Percentiles rank a stretch among this genome's conserved stretches.
phyloP scores from a whole-genome alignment of 2,113 vertebrate species.

The Orientallactaga bullata region DNA sequence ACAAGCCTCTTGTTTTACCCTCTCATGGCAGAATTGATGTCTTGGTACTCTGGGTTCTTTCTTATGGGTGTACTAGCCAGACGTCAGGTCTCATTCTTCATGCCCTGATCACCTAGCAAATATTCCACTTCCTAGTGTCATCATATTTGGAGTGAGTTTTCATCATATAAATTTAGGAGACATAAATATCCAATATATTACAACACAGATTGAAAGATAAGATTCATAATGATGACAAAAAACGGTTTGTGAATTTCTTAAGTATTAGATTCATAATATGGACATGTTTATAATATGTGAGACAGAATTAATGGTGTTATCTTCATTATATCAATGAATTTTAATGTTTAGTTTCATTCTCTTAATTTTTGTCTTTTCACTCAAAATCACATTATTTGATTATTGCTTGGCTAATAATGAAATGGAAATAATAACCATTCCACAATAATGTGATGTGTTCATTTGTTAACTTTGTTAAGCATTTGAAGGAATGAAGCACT shows the following conservation, averaged over 20 bases:
- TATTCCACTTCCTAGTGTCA: not conserved
- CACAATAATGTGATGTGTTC: not conserved
- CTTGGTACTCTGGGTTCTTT: too few species aligned
- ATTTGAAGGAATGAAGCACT: slow-evolving; percentile 18
- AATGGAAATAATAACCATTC: slow-evolving; percentile 58
- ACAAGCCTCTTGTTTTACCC: not conserved
- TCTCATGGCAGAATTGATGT: too few species aligned
- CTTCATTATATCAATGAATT: slow-evolving; percentile 33
- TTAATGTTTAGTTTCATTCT: not conserved
- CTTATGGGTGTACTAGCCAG: not conserved
- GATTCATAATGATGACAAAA: not conserved
- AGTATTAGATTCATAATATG: not conserved
- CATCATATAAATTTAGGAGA: not conserved
- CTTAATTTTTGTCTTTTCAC: slow-evolving; percentile 42
- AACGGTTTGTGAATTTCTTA: not conserved
- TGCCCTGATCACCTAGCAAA: not conserved
- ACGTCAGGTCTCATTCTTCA: not conserved
- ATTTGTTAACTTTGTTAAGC: slow-evolving; percentile 74
- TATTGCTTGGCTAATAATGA: slow-evolving; percentile 63
- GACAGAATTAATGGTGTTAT: not conserved
- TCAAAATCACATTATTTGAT: slow-evolving; percentile 22
- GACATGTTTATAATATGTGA: not conserved
- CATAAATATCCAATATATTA: not conserved
- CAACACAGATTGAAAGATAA: not conserved
- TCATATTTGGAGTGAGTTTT: not conserved